Evolutionary conservation across 1,140 invertebrate species (phyloP), one percentile per base, ranked within the genome.

Genomic region (Pectinophora gossypiella): DNA sequence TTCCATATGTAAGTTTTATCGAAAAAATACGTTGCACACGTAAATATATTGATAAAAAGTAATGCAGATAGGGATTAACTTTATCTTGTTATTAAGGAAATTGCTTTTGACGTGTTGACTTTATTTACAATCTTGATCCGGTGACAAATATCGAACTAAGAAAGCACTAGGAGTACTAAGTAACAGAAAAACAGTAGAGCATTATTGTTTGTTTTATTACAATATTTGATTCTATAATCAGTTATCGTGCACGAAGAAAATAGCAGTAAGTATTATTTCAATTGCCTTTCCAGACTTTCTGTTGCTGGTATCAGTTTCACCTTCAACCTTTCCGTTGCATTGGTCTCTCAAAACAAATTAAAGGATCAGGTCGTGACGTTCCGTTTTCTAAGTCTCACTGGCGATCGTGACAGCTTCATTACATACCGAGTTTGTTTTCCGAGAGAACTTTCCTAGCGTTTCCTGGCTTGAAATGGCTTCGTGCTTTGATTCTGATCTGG

Each of bases 401-500:
- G 19, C 13, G 47, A 56, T 56, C 61, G 56, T 51, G 54, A 70
- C 61, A 56, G 48, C 50, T 70, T 64, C 61, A 68, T 73, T 73
- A 68, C 40, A 58, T 18, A 43, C 51, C 56, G 59, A 50, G 51
- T 64, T 54, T 54, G 51, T 56, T 64, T 58, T 59, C 52, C 23
- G 40, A 59, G 56, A 63, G 58, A 69, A 59, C 50, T 54, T 50
- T 48, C 46, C 49, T 53, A 42, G 53, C 54, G 48, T 66, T 68
- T 64, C 65, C 63, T 64, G 56, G 35, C 18, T 51, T n/a, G 53
- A 16, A 60, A 60, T 56, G 51, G 59, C 21, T 68, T 72, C 71
- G 71, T 72, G 72, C 63, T 56, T 55, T 23, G 72, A 72, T 72
- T 65, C 27, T n/a, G 56, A 72, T 75, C 72, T 51, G 54, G 60